These are phyloP conservation scores for Astropecten irregularis DNA, from an alignment of 53 echinoderm and acorn worm genomes.

Conservation along the genomic window DNA sequence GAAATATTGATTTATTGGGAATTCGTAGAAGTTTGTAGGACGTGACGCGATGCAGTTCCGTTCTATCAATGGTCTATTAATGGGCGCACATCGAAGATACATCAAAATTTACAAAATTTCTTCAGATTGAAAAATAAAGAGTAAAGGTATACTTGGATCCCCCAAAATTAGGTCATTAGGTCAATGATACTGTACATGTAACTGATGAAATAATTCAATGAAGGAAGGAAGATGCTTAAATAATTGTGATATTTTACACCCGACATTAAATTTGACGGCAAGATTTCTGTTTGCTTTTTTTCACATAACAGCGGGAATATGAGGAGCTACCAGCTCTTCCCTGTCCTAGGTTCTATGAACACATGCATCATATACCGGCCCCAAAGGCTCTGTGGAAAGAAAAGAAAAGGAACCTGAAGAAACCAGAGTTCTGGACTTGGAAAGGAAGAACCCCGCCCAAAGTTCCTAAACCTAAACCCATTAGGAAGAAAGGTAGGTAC, in stretches of 20 bases:
- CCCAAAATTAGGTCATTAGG: too few species aligned
- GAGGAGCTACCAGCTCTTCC: constrained; percentile 74
- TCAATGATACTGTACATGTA: too few species aligned
- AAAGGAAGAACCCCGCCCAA: constrained; percentile 68
- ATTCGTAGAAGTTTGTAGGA: constrained; percentile 7
- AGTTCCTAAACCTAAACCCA: constrained; percentile 56
- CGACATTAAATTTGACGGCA: too few species aligned
- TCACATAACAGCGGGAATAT: constrained; percentile 71
- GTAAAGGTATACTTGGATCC: too few species aligned
- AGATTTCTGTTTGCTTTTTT: neutral
- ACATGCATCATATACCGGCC: constrained; percentile 75
- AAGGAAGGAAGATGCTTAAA: too few species aligned
- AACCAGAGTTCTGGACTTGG: constrained; percentile 97
- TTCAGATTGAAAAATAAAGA: too few species aligned
- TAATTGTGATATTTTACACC: too few species aligned
- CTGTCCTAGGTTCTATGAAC: constrained; percentile 81
- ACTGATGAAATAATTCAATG: too few species aligned
- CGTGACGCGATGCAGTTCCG: too few species aligned
- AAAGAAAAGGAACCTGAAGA: constrained; percentile 70
- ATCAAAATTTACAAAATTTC: too few species aligned
- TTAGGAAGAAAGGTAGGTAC: constrained; percentile 61
- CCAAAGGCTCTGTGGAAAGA: constrained; percentile 53
- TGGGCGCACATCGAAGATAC: too few species aligned
- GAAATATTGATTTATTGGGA: constrained; percentile 22
- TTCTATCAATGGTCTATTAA: too few species aligned